Conservation (phyloP, 2,797 vertebrate species). For the Tapirus indicus region DNA sequence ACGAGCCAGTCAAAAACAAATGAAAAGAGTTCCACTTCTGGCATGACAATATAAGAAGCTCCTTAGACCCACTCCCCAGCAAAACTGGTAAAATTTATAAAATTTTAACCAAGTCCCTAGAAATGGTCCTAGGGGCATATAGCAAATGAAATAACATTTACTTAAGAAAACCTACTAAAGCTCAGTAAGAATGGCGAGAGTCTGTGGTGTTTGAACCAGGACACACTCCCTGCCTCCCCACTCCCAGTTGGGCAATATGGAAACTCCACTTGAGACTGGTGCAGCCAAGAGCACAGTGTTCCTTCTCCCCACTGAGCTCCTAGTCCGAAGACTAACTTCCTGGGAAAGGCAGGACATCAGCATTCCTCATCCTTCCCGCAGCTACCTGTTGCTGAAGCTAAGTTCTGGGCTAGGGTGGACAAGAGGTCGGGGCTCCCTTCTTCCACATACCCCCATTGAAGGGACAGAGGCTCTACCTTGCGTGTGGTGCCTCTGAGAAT, state of each 20-base stretch:
- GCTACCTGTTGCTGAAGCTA: not conserved
- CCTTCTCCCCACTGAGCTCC: not conserved
- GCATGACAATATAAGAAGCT: not conserved
- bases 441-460: not conserved
- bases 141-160: conserved; percentile 42
- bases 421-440: not conserved
- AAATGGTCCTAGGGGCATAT: not conserved
- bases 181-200: not conserved
- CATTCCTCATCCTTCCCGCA: not conserved
- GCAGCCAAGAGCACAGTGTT: not conserved
- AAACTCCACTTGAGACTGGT: not conserved
- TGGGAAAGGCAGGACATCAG: not conserved
- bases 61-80: not conserved
- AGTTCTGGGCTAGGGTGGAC: not conserved
- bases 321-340: not conserved
- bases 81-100: conserved; percentile 12
- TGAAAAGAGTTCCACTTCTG: not conserved
- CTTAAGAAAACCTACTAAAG: not conserved
- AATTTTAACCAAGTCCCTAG: not conserved
- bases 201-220: not conserved
- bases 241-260: not conserved
- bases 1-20: not conserved
- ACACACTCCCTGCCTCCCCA: not conserved
- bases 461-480: not conserved
- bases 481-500: not conserved